phyloP scores from a whole-genome alignment of 2,113 vertebrate species.

The Podarcis cretensis region DNA sequence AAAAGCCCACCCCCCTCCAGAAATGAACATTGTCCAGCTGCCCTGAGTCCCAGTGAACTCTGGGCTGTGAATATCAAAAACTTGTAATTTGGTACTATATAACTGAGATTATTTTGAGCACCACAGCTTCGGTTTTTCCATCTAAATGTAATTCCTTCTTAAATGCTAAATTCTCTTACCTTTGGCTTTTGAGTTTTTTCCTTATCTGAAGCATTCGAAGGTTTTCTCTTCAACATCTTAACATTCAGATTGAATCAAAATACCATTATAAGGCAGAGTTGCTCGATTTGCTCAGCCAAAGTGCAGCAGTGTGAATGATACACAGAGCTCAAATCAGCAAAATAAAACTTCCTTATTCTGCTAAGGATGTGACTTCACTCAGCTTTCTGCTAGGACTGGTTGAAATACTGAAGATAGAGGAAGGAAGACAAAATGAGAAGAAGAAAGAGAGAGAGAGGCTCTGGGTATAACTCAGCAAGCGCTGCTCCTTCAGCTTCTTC shows the following conservation, averaged over 20 bases:
- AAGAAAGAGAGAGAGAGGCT: neutral
- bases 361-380: constrained; percentile 74
- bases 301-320: neutral
- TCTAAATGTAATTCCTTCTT: neutral
- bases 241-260: constrained; percentile 24
- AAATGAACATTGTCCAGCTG: neutral
- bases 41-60: neutral
- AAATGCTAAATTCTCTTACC: constrained; percentile 74
- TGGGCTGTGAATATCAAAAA: neutral
- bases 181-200: constrained; percentile 86
- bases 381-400: neutral
- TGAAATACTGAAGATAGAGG: neutral
- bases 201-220: constrained; percentile 85
- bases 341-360: constrained; percentile 71
- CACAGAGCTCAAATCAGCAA: neutral
- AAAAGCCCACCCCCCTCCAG: neutral
- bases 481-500: neutral
- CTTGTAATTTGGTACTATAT: neutral
- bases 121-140: neutral
- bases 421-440: constrained; percentile 17
- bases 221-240: constrained; percentile 87
- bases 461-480: neutral
- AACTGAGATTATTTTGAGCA: neutral
- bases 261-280: neutral
- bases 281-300: constrained; percentile 28